Evolutionary conservation across 2,797 vertebrate genomes (phyloP), one percentile per base, ranked within the genome.

Genomic region (Hoplostethus mediterraneus): DNA sequence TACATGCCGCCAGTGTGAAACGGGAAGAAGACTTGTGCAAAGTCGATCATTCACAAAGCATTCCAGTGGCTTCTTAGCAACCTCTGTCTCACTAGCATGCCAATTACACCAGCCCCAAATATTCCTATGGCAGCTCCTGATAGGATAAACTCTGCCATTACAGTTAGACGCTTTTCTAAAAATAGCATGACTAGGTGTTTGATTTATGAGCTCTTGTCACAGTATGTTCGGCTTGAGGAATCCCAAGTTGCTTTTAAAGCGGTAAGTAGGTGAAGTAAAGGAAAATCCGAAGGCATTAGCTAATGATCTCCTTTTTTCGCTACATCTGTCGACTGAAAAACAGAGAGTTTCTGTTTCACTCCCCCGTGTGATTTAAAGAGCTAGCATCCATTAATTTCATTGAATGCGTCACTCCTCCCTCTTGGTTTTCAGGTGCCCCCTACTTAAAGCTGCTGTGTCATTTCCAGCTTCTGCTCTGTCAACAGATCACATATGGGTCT

Each of bases 11-110:
- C 63, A 54, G 82, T 82, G 73, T 75, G 67, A 87, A 90, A 81
- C 62, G 71, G 63, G 86, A 81, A 80, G 78, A 71, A 72, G 84
- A 90, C 85, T 64, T 85, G 75, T 25, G 44, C 80, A 69, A 77
- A 83, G 84, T 88, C 80, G 70, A 82, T 78, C 71, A 76, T 87
- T 89, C 76, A 78, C 83, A 82, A 75, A 82, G 79, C 85, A 76
- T 88, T 88, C 71, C 71, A 44, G 53, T 77, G 66, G 79, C 58
- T 42, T 90, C 89, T 80, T 81, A 87, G 87, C 89, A 90, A 90
- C 85, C 81, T 54, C 44, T 57, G 66, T 74, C 82, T 80, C 73
- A 63, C 77, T 75, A 79, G 85, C 90, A 90, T 91, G 89, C 82
- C 85, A 91, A 90, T 90, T 89, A 91, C 75, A 56, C 58, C 71